Base-by-base conservation (phyloP, 1,140 invertebrate species). In the Notospermus geniculatus region DNA sequence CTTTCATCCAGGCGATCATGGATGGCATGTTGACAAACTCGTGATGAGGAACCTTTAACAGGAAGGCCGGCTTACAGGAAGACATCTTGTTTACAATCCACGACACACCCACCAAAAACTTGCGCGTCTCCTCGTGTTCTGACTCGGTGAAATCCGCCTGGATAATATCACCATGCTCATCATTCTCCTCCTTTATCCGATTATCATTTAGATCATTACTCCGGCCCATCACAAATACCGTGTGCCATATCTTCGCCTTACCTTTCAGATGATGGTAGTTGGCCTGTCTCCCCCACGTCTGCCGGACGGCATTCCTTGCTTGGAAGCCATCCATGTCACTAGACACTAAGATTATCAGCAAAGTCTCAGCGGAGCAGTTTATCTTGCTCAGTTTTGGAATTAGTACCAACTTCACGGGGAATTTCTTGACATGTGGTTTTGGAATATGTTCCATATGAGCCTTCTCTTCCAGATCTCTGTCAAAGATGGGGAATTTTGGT, bases 31-130 rank as follows among this genome's bases (percentile, higher is more conserved):
- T 57, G 9, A 57, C 25, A 36, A n/a, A 57, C 19, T 15, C 23
- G n/a, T 57, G 19, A 57, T 57, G 27, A n/a, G 36, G 23, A 36
- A 57, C 55, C 36, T 36, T 57, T 15, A 57, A 25, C n/a, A 57
- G 23, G 30, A 39, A 57, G n/a, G 23, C 5, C 2, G 36, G 28
- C 22, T 32, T 32, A 17, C 28, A 30, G 13, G 19, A 25, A 9
- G 55, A 39, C 54, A 55, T 27, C 5, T 57, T 30, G 5, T 57
- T n/a, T 2, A 25, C 28, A 9, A 50, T 19, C 55, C 55, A 57
- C 29, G 11, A 9, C 27, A 57, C 30, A 22, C 17, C 28, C 2
- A 19, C 17, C 17, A 57, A 32, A 19, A 57, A 57, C 25, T 57
- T 57, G n/a, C 55, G 25, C 25, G 55, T 57, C 19, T 57, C 28